A percentile compares a stretch with the other conserved stretches of the same genome.
phyloP scores from a whole-genome alignment of 1,140 invertebrate species.

The Drosophila bifasciata region DNA sequence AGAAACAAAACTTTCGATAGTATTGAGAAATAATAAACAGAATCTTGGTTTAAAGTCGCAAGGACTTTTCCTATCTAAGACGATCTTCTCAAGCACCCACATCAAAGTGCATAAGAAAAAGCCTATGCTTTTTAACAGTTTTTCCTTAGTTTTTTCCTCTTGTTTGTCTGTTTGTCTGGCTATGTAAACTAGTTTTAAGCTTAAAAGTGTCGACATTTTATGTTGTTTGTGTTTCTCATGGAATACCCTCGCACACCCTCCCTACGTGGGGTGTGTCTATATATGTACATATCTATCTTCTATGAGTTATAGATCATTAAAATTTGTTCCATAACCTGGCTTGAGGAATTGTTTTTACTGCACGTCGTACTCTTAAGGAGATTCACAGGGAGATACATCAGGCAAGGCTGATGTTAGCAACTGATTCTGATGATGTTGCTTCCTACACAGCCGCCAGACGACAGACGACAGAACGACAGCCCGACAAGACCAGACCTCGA shows the following conservation, averaged over 20 bases:
- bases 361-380: no score
- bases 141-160: constrained; percentile 11
- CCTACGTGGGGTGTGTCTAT: neutral
- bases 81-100: no score
- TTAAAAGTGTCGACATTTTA: constrained; percentile 50
- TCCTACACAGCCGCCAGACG: constrained; percentile 7
- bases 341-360: constrained; percentile 25
- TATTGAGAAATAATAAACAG: no score
- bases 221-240: constrained; percentile 40
- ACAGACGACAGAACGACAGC: neutral
- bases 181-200: constrained; percentile 50
- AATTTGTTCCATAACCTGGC: constrained; percentile 45
- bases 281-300: neutral
- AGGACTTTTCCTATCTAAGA: no score
- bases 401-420: constrained; percentile 4
- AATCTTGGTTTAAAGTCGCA: no score
- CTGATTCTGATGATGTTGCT: constrained; percentile 3
- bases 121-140: constrained; percentile 13
- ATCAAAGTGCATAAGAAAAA: constrained; percentile 13
- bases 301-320: constrained; percentile 35
- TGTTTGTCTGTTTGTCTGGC: constrained; percentile 24
- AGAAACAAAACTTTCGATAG: no score
- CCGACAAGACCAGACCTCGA: neutral
- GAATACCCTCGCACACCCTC: neutral
- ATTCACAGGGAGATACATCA: no score